Evolutionary conservation across 2,797 vertebrate genomes (phyloP), one percentile per base, ranked within the genome.

Genomic region (Rachycentron canadum): DNA sequence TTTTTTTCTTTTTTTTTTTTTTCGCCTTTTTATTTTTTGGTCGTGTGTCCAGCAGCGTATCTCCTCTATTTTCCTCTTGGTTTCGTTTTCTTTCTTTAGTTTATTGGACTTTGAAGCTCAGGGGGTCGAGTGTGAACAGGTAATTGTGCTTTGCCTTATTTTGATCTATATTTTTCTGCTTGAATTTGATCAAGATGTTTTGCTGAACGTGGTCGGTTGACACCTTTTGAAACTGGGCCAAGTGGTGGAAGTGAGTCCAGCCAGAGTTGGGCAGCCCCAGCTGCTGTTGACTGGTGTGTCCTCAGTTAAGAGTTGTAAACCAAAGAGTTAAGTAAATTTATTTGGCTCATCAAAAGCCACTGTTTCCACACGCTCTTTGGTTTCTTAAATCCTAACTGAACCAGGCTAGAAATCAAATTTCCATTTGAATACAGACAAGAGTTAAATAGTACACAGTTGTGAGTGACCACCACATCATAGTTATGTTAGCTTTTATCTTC

Each of bases 271-370:
- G 78, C 70, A 78, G 66, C 47, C 76, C 38, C 57, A 53, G 81
- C 82, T 82, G 83, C 83, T 84, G 80, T 43, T 83, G 78, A 84
- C 88, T 86, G 76, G 56, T 74, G 64, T 89, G 86, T 89, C 86
- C 85, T 88, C 75, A 76, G 73, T 73, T 66, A 65, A 77, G 17
- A 74, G 72, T 70, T 66, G 21, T 36, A 68, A 62, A 75, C 41
- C 60, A 59, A 38, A 67, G 0, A 70, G 19, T 73, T 68, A n/a
- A n/a, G 34, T 17, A 45, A 5, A 73, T 73, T 57, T 3, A 23
- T 59, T 7, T 59, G 16, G 9, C 56, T 55, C 14, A 9, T 53
- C 1, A 58, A 2, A 71, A 9, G 36, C 50, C 19, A 23, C 43
- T 28, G 16, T 32, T 19, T 63, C 25, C 19, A 57, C 12, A 26